Base-by-base conservation (phyloP, 1,140 invertebrate genomes). In the Drosophila yakuba region DNA sequence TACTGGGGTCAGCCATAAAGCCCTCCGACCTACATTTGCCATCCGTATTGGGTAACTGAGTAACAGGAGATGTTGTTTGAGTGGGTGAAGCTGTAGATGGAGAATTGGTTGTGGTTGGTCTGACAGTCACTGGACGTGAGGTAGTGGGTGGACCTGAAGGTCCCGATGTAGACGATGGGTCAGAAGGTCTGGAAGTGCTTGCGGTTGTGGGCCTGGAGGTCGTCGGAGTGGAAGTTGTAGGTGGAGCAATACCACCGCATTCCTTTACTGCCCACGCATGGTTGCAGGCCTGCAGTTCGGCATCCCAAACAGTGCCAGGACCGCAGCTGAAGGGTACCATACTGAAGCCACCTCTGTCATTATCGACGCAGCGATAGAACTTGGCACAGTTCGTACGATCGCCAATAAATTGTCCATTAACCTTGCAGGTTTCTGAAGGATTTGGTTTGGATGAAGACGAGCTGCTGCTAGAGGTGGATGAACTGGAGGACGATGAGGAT, bases 311-410 rank as follows among this genome's bases (percentile, higher is more conserved):
- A 5, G 95, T 96, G 35, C 95, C 95, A 59, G 94, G 93, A 2
- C 94, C 94, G 90, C 95, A 96, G 23, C 91, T 91, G 91, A 95
- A 96, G 52, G 95, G 93, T 84, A 95, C 95, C 79, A 93, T 93
- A 32, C 78, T 93, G 75, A 93, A 95, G 43, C 93, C 93, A 6
- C 93, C 94, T 59, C 93, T 91, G 25, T 94, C 94, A 74, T 94
- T 93, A 74, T 94, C 93, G 3, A 95, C 94, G 83, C 95, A 96
- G 56, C 95, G 93, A 80, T 95, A 95, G 80, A 96, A 96, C 79
- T 94, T 95, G 54, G 93, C 93, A 74, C 96, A 96, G 73, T 96
- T 93, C 17, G 93, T 93, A 38, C 92, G 80, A 78, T 95, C 93
- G 7, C 93, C 93, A 67, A 94, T 92, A 81, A 95, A 96, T 61